Evolutionary conservation across 2,797 vertebrate species (phyloP), one percentile per base, ranked within the genome.

Genomic region (Acanthornis magna): DNA sequence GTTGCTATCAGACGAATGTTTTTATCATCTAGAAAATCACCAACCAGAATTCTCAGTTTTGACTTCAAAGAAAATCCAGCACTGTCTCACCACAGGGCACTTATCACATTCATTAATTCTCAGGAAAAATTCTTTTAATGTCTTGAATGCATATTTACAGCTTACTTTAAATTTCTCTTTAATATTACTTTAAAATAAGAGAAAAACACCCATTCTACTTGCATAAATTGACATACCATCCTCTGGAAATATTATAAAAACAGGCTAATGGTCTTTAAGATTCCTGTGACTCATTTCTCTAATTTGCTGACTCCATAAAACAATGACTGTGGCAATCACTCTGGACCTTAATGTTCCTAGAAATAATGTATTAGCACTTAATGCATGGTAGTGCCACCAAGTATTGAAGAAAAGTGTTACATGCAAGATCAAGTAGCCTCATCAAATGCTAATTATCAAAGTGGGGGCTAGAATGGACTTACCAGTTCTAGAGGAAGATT

Each of bases 151-250:
- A 95, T 89, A 91, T 94, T 94, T 93, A 88, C 85, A 88, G 63
- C 72, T 90, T 94, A 87, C 77, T 97, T 96, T 79, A 92, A 95
- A 93, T 92, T 91, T 96, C 95, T 94, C 92, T 87, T 96, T 95
- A 95, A 91, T 82, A 91, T 68, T 91, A 73, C 63, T 51, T 80
- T 74, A 88, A 91, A 91, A 89, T 93, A 89, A 91, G 61, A 92
- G 71, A 26, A 68, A 75, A 95, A 74, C 34, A 58, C 45, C 77
- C 85, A 85, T 91, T 95, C 45, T 32, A 17, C 47, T 89, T 7
- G 2, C 36, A 77, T 22, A 93, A 65, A 65, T 60, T 72, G 96
- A 91, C 48, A 91, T 50, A 72, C 16, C 8, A 12, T 68, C 91
- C 74, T 81, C 65, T 93, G 84, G 57, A 95, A 97, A 89, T 81